These are phyloP conservation scores for Ditylenchus weischeri DNA, from an alignment of 2,888 invertebrate species.

Conservation along the genomic window DNA sequence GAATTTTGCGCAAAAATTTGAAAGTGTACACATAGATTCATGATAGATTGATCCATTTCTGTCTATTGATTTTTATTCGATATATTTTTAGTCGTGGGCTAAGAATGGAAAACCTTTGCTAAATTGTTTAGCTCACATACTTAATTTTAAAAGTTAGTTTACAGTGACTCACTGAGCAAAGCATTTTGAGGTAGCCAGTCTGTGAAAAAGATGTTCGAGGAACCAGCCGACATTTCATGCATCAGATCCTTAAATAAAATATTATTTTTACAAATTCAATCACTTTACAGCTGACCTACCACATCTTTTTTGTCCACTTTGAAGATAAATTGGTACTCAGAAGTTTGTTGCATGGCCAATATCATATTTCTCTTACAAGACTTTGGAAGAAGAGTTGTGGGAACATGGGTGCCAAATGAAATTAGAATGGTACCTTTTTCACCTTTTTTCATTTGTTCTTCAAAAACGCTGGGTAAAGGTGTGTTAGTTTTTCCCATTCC, in stretches of 20 bases:
- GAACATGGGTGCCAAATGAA: conserved; percentile 3
- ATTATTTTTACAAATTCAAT: neutral
- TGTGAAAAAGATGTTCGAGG: neutral
- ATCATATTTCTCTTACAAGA: neutral
- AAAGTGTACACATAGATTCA: too few species aligned
- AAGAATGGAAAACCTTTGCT: too few species aligned
- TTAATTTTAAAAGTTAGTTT: too few species aligned
- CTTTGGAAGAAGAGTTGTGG: neutral
- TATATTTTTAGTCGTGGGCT: too few species aligned
- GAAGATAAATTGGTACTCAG: neutral
- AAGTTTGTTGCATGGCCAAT: neutral
- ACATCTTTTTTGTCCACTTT: conserved; percentile 4
- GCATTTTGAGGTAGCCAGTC: conserved; percentile 2
- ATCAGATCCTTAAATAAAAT: neutral
- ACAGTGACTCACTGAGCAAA: neutral
- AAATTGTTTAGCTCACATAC: too few species aligned
- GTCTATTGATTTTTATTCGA: too few species aligned
- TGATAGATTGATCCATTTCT: too few species aligned
- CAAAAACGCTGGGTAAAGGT: neutral
- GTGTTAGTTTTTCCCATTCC: conserved; percentile 18
- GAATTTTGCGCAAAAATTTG: too few species aligned
- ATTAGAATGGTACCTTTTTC: neutral
- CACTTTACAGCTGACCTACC: neutral
- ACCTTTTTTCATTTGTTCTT: neutral
- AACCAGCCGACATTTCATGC: neutral